These are phyloP conservation scores for Lagopus leucura DNA, from an alignment of 2,113 vertebrate genomes.

Conservation along the genomic window DNA sequence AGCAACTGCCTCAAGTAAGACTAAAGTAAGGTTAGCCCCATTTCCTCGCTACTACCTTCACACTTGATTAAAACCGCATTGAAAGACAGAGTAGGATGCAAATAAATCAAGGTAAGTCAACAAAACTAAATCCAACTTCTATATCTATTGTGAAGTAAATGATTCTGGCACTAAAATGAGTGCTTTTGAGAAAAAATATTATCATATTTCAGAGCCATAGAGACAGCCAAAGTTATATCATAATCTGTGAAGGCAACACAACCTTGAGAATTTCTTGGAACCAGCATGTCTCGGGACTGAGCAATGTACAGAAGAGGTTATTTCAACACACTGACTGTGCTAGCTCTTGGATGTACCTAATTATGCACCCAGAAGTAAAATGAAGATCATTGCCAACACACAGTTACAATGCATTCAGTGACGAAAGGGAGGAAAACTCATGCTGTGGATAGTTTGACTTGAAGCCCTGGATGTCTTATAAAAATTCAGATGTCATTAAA, in stretches of 20 bases:
- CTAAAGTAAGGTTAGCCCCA: fast-evolving
- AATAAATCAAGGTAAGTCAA: neutral
- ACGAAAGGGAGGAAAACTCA: neutral
- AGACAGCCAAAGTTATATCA: neutral
- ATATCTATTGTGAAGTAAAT: neutral
- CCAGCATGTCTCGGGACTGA: neutral
- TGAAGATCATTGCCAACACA: neutral
- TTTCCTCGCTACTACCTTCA: fast-evolving
- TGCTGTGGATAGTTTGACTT: conserved; percentile 16
- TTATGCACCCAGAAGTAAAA: neutral
- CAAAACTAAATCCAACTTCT: neutral
- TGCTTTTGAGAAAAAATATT: neutral
- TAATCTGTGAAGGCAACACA: neutral
- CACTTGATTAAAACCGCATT: neutral
- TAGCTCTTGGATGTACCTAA: neutral
- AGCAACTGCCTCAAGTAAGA: neutral
- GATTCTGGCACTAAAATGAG: neutral
- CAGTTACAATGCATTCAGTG: neutral
- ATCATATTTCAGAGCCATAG: neutral
- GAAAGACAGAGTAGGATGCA: neutral
- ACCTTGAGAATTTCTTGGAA: neutral
- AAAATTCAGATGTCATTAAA: conserved; percentile 23
- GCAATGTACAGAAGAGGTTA: neutral
- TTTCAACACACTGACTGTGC: neutral
- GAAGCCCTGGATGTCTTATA: neutral